Conservation (phyloP, 1,140 invertebrate species). For the Harpegnathos saltator region DNA sequence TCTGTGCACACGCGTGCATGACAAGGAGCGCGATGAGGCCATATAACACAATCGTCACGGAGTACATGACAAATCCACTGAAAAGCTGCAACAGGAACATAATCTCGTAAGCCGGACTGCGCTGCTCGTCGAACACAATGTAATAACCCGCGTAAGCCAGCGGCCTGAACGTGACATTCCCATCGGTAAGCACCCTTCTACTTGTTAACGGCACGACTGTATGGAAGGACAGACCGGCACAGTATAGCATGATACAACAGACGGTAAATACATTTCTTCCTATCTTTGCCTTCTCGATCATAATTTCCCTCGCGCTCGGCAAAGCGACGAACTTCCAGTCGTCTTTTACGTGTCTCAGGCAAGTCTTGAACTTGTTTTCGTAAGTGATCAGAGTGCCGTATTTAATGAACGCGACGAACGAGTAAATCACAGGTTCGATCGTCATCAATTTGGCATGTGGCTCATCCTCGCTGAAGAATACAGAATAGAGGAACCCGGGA, state of each 20-base stretch:
- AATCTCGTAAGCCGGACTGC: conserved; percentile 70
- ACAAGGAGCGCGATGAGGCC: conserved; percentile 67
- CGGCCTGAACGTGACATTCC: conserved; percentile 50
- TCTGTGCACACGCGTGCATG: conserved; percentile 71
- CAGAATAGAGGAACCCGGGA: background rate
- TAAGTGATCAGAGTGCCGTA: conserved; percentile 68
- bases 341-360: conserved; percentile 68
- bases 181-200: background rate
- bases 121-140: conserved; percentile 60
- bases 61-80: conserved; percentile 68
- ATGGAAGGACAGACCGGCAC: conserved; percentile 75
- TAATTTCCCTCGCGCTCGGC: background rate
- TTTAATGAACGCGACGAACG: conserved; percentile 72
- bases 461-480: background rate
- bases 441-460: conserved; percentile 65
- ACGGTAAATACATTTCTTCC: conserved; percentile 68
- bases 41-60: conserved; percentile 64
- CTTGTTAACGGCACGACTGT: conserved; percentile 69
- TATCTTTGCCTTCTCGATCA: conserved; percentile 50
- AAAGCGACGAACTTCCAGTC: conserved; percentile 68
- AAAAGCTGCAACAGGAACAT: conserved; percentile 67
- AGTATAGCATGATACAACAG: conserved; percentile 75
- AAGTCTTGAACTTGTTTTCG: conserved; percentile 66
- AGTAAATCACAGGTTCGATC: conserved; percentile 73
- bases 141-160: conserved; percentile 68